Evolutionary conservation across 2,113 vertebrate genomes (phyloP), one percentile per base, ranked within the genome.

Genomic region (Amazona guildingii): DNA sequence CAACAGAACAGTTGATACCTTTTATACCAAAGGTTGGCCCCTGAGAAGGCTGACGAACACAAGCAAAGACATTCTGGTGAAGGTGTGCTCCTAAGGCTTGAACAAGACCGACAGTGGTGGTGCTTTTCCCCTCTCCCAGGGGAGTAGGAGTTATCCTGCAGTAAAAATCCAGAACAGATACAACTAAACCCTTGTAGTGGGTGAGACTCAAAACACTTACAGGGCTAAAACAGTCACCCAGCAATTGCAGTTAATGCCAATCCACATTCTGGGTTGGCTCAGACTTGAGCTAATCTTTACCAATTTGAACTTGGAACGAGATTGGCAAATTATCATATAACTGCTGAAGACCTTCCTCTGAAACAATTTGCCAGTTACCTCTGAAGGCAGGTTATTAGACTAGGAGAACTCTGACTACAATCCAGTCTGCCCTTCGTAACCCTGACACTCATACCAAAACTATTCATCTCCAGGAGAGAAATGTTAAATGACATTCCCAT

Each of bases 11-110:
- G 79, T 13, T 31, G 44, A 39, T 97, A 99, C 99, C 99, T 99
- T 99, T 99, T 85, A 99, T 99, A 69, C 99, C 99, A 57, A 99
- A 99, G 5, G 99, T 99, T 66, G 99, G 99, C 8, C 99, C 99
- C 97, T 99, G 99, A 19, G 99, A 99, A 37, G 99, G 99, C 92
- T 99, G 99, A 3, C 99, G 98, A n/a, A 99, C 99, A 81, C 99
- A 99, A 1, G 99, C 99, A 63, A 99, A 99, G 24, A 99, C 99
- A 8, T 99, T 99, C 75, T 98, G 98, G 28, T 98, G 98, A 70
- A 99, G 98, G 92, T 99, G 99, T 54, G 99, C 99, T 10, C 99
- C 99, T 4, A 99, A 96, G 31, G 99, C 99, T 94, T 99, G 99
- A 31, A 99, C 99, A 89, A 99, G 97, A 7, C 99, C 99, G 0